A percentile compares a stretch with the other conserved stretches of the same genome.
Evolutionary conservation across 2,797 vertebrate species (phyloP).

Genomic region (Delichon dasypus): DNA sequence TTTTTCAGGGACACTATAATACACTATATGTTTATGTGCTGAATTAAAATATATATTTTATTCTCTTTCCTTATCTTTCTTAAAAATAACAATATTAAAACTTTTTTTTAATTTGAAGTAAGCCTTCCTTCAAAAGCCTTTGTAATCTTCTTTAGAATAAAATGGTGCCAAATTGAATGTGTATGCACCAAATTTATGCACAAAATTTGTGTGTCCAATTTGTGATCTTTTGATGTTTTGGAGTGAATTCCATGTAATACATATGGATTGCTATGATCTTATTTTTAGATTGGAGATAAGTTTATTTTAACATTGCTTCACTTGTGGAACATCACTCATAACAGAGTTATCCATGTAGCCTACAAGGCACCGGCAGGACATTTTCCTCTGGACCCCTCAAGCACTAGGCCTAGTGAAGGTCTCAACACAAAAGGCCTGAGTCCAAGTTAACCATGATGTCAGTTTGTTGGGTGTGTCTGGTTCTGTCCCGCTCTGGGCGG

Average conservation of each 20-base stretch:
- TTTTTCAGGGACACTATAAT: not conserved
- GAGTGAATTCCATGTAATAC: not conserved
- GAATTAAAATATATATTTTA: not conserved
- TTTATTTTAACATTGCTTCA: not conserved
- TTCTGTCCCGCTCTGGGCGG: too few species aligned
- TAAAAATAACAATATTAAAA: not conserved
- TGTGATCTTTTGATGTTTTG: not conserved
- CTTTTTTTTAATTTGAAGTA: not conserved
- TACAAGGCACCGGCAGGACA: not conserved
- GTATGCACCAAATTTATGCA: not conserved
- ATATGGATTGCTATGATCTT: not conserved
- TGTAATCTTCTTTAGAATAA: not conserved
- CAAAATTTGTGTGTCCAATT: not conserved
- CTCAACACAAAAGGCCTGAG: not conserved
- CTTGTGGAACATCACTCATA: not conserved
- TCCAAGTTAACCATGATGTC: not conserved
- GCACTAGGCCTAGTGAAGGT: rapidly evolving
- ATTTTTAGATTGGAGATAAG: not conserved
- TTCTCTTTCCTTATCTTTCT: not conserved
- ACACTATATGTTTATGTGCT: not conserved
- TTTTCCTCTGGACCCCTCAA: not conserved
- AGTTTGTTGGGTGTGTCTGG: not conserved
- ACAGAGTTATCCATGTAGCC: not conserved
- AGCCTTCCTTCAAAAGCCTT: rapidly evolving
- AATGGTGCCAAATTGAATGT: not conserved